phyloP scores from a whole-genome alignment of 2,888 invertebrate genomes.

The Poecilobothrus nobilitatus region DNA sequence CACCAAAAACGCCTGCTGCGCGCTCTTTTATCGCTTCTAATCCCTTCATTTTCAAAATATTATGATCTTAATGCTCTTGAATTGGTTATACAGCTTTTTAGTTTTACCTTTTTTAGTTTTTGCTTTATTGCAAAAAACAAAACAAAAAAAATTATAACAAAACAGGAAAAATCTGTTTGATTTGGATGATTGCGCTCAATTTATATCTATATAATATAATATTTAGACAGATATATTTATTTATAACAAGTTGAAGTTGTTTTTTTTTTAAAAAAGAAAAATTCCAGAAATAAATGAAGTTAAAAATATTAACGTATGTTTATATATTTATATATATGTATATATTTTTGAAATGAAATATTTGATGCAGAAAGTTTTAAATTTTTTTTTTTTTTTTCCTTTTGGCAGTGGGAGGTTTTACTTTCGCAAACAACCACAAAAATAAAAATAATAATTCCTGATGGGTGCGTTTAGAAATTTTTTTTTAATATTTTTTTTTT shows the following conservation, averaged over 20 bases:
- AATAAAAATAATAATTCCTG: not conserved
- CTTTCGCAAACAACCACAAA: not conserved
- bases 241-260: not conserved
- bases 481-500: not conserved
- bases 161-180: not conserved
- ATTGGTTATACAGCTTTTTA: not conserved
- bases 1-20: constrained; percentile 40
- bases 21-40: constrained; percentile 44
- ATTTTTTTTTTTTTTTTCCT: not conserved
- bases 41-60: constrained; percentile 36
- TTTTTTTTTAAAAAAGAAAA: too few relatives aligned
- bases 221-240: not conserved
- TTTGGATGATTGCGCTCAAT: not conserved
- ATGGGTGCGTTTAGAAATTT: not conserved
- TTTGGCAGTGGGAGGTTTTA: constrained; percentile 4
- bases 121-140: constrained; percentile 14
- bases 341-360: not conserved
- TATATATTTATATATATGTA: not conserved
- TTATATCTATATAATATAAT: not conserved
- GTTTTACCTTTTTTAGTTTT: not conserved
- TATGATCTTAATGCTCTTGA: not conserved
- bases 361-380: not conserved
- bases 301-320: not conserved
- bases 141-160: constrained; percentile 9
- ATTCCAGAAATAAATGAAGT: not conserved